phyloP scores from a whole-genome alignment of 2,113 vertebrate genomes.

The Xenus cinereus region DNA sequence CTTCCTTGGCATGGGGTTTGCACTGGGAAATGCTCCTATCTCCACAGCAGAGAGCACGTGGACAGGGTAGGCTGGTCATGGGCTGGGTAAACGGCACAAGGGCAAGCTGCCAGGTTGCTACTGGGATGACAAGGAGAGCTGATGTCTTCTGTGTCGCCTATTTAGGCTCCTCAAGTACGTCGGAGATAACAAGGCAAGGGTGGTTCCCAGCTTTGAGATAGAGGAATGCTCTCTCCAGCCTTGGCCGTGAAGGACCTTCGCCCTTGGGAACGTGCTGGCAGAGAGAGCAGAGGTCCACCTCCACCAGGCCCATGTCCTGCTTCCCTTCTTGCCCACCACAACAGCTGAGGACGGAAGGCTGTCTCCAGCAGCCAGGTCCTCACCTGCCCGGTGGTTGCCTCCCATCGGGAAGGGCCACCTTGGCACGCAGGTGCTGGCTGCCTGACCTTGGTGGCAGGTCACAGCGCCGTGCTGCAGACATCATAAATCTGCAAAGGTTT shows the following conservation, averaged over 20 bases:
- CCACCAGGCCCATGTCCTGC: background rate
- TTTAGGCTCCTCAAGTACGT: background rate
- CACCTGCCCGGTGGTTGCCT: background rate
- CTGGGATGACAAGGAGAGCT: background rate
- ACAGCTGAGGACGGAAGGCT: background rate
- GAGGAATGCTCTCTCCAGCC: background rate
- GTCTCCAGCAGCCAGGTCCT: background rate
- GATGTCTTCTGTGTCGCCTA: background rate
- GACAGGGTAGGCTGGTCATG: background rate
- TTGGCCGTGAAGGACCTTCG: background rate
- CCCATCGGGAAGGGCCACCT: background rate
- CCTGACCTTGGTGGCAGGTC: background rate
- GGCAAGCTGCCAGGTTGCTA: background rate
- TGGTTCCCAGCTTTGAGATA: background rate
- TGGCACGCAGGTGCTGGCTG: background rate
- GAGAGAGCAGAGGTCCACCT: background rate
- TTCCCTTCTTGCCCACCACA: background rate
- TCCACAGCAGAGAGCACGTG: fast-evolving
- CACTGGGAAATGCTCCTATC: background rate
- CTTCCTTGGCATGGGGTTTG: background rate
- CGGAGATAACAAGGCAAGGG: background rate
- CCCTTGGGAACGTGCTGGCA: fast-evolving
- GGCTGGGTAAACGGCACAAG: background rate
- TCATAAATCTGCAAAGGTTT: slow-evolving; percentile 24
- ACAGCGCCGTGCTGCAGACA: background rate